Conservation (phyloP, 1,140 invertebrate species). For the Alviniconcha marisindica region DNA sequence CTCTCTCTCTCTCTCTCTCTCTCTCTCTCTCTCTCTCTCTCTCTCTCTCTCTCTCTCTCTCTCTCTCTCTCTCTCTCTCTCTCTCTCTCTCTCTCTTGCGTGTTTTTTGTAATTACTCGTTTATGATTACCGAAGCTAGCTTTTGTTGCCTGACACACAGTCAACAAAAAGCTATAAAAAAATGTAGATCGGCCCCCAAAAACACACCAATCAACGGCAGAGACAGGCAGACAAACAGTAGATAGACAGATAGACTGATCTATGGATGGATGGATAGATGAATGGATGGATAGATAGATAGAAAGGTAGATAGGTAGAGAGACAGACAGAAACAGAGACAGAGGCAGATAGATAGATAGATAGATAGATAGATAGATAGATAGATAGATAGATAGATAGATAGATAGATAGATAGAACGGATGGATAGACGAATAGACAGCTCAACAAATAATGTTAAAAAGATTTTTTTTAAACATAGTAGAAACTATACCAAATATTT, state of each 20-base stretch:
- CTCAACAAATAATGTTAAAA: no score
- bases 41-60: background rate
- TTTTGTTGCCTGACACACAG: no score
- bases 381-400: no score
- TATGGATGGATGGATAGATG: background rate
- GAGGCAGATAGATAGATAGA: background rate
- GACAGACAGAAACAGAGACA: background rate
- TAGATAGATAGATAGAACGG: no score
- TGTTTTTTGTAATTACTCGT: no score
- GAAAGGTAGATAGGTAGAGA: background rate
- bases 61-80: background rate
- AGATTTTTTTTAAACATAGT: no score
- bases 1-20: no score
- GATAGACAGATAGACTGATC: background rate
- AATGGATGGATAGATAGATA: background rate
- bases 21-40: conserved; percentile 1
- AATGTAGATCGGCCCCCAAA: no score
- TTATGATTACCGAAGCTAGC: no score
- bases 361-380: background rate
- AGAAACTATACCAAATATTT: no score
- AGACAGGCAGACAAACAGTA: background rate
- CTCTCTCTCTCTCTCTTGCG: background rate
- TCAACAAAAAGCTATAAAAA: no score
- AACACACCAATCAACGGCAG: no score
- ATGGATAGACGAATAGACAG: background rate